A percentile compares a stretch with the other conserved stretches of the same genome.
phyloP scores from a whole-genome alignment of 2,113 vertebrate genomes.

The Tretioscincus oriximinensis region DNA sequence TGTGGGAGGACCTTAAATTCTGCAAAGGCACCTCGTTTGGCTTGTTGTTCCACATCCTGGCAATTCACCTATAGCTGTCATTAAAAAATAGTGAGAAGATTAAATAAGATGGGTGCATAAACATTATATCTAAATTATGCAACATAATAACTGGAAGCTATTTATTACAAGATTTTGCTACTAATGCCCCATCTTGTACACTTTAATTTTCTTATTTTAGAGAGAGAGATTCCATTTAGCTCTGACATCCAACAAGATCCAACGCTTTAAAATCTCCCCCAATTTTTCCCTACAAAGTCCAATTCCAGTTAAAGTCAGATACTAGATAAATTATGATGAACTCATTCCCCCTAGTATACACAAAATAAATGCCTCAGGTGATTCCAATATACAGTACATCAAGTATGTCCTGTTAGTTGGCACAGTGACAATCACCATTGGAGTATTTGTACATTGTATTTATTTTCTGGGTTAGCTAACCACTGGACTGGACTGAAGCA shows the following conservation, averaged over 20 bases:
- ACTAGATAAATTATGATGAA: too few relatives aligned
- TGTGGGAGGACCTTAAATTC: conserved; percentile 67
- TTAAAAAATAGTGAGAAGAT: background rate
- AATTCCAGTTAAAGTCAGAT: too few relatives aligned
- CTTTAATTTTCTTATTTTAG: too few relatives aligned
- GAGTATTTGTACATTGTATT: background rate
- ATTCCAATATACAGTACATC: too few relatives aligned
- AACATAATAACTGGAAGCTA: background rate
- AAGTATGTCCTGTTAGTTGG: too few relatives aligned
- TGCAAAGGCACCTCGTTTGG: conserved; percentile 75
- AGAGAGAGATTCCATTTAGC: background rate
- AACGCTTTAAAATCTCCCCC: background rate
- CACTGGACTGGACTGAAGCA: too few relatives aligned
- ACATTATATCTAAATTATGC: background rate
- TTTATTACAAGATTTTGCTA: background rate
- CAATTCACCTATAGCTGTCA: conserved; percentile 73
- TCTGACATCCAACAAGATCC: background rate
- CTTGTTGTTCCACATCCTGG: conserved; percentile 84
- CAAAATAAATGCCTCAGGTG: too few relatives aligned
- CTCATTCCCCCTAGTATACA: too few relatives aligned
- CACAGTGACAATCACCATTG: too few relatives aligned
- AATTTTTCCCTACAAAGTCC: background rate
- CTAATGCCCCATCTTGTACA: too few relatives aligned
- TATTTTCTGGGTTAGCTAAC: background rate
- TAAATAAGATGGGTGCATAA: background rate